These are phyloP conservation scores for Egretta garzetta DNA, from an alignment of 2,113 vertebrate genomes.

Conservation along the genomic window DNA sequence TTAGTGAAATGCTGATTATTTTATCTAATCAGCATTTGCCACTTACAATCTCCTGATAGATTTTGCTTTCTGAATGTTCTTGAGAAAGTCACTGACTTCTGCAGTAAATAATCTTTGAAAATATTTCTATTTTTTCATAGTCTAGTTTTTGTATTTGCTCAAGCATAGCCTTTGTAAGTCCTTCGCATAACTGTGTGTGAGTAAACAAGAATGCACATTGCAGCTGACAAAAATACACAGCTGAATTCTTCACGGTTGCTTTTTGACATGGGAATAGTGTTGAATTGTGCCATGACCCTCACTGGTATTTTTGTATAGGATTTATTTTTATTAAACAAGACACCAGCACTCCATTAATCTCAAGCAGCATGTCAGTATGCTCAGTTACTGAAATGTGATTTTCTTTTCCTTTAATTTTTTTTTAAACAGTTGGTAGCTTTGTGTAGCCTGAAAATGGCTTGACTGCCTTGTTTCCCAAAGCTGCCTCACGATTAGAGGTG, in stretches of 20 bases:
- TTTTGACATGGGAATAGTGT: background rate
- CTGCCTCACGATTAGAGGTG: background rate
- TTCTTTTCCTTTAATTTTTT: background rate
- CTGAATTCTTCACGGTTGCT: background rate
- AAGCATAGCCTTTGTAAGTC: background rate
- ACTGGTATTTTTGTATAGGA: background rate
- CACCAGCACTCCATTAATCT: background rate
- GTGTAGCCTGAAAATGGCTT: background rate
- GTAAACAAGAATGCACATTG: background rate
- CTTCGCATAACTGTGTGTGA: accelerated
- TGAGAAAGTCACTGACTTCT: background rate
- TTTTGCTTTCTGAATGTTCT: background rate
- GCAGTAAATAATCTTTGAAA: background rate
- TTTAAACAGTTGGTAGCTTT: background rate
- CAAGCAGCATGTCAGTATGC: background rate
- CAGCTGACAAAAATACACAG: background rate
- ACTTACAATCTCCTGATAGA: background rate
- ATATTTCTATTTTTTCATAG: background rate
- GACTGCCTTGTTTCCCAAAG: background rate
- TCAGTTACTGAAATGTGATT: background rate
- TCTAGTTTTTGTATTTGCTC: background rate
- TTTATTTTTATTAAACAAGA: background rate
- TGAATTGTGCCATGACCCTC: background rate
- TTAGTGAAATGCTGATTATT: constrained; percentile 5
- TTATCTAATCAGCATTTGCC: background rate